Base-by-base conservation (phyloP, 35 echinoderm and acorn worm species). In the Heliocidaris tuberculata region DNA sequence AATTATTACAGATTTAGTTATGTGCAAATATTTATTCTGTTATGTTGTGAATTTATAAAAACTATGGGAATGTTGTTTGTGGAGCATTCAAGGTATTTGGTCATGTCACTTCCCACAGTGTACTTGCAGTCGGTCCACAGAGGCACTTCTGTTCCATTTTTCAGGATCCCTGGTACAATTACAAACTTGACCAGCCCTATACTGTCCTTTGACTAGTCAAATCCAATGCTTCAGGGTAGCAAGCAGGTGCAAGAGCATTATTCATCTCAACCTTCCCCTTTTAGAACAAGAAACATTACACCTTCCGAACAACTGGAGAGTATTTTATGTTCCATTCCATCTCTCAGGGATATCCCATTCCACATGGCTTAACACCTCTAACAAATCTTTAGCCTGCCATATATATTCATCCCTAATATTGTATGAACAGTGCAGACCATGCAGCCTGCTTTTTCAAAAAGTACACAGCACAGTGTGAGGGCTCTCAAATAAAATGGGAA, bases 361-460 rank as follows among this genome's bases (percentile, higher is more conserved):
- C 19, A 78, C 65, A n/a, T 7, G 7, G 6, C 27, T 78, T 78
- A 70, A 24, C 60, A 70, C 60, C 60, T 70, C 60, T 21, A 70
- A 52, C 50, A 52, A 70, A n/a, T 78, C 4, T 78, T 78, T 78
- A 78, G 65, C 65, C 19, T 78, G 65, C 21, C 27, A 24, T 78
- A 47, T 89, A 48, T 48, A 16, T 47, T 89, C 87, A 89, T 89
- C 87, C 31, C 5, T 32, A 89, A 47, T 42, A 89, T 89, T 89
- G 87, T 0, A 9, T 47, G 87, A 78, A 78, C 4, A 7, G 27
- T 78, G 21, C 65, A n/a, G 65, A 78, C 65, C 65, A 78, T 19
- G 19, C 21, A 78, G 65, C 27, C 50, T 52, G 7, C 50, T 52
- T 56, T 15, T 56, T 56, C 52, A 12, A 56, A 56, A 56, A 56